Base-by-base conservation (phyloP, 2,113 vertebrate species). In the Trogon melanurus region DNA sequence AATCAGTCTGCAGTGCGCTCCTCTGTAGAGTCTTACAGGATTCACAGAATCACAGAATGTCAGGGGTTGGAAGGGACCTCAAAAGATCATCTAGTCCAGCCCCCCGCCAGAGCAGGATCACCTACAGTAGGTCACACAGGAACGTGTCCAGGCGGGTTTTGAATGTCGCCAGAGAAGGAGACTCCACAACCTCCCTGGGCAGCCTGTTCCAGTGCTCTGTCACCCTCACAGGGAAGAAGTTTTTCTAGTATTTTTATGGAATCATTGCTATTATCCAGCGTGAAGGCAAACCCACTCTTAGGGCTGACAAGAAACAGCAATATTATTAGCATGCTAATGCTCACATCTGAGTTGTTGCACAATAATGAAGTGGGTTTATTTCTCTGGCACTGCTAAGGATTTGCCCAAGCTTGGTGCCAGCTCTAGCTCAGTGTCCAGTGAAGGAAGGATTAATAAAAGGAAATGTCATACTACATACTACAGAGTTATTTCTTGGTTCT, bases 321-420 rank as follows among this genome's bases (percentile, higher is more conserved):
- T 72, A 62, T 58, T 75, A 62, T 67, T 91, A 69, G 16, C 65
- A 54, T 45, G 12, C 30, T 65, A 45, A 38, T 90, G 34, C 16
- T 61, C 10, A 22, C 48, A n/a, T 58, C 36, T 80, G 38, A 41
- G 7, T 27, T 38, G 13, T 34, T 90, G 38, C 14, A 23, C 23
- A 70, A 70, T 9, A 29, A 18, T 2, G 20, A 6, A 0, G 8
- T 29, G 22, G 3, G 0, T 1, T 41, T 79, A 73, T 56, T 56
- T 23, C 50, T 89, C 25, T 57, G 41, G 7, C 44, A 27, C 34
- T 80, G 25, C 32, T 78, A 58, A 45, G 23, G 13, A 60, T 88
- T 81, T 85, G 34, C 11, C 22, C 11, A 54, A 38, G 25, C 6
- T 90, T 67, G 20, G 27, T 76, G 17, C 10, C 20, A 67, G 19